Evolutionary conservation across 2,888 invertebrate species (phyloP), one percentile per base, ranked within the genome.

Genomic region (Crematogaster levior): DNA sequence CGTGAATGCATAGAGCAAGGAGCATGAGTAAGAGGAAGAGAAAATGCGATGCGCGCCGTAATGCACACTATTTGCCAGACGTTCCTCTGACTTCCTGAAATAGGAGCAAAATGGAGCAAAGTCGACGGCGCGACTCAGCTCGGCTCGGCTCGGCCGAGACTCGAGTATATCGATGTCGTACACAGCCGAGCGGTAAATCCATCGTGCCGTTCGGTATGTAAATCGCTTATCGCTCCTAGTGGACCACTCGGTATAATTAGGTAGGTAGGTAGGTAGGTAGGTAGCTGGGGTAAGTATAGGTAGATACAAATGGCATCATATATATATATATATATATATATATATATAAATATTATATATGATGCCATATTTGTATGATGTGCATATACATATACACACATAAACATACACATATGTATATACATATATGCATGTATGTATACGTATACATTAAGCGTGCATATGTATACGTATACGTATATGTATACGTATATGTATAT

Each of bases 201-300:
- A 93, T 93, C 93, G 92, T 86, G 90, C 91, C 91, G 91, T 90
- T 91, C 89, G 88, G 89, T 91, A 94, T 93, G 93, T 94, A 94
- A 94, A 94, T 94, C 93, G 93, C 93, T 94, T 94, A 93, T 93
- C 94, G 92, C 93, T 91, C 91, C 90, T 92, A 93, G 93, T 91
- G 92, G 92, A 91, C 93, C 92, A 92, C 92, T 93, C 92, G 92
- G 91, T 93, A 94, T 94, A 94, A 94, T 94, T 94, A 94, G 93
- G 92, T 92, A 90, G 92, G 89, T 91, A 91, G 90, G 88, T 91
- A 91, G 90, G 87, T 91, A 91, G 89, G 88, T 87, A 91, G 89
- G 88, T 87, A 91, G 88, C 70, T 86, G 87, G 82, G 84, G 90
- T 91, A 90, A 86, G 89, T 89, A 89, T 91, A 91, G 90, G 89